Evolutionary conservation across 2,113 vertebrate species (phyloP).

Genomic region (Planiliza haematocheilus): DNA sequence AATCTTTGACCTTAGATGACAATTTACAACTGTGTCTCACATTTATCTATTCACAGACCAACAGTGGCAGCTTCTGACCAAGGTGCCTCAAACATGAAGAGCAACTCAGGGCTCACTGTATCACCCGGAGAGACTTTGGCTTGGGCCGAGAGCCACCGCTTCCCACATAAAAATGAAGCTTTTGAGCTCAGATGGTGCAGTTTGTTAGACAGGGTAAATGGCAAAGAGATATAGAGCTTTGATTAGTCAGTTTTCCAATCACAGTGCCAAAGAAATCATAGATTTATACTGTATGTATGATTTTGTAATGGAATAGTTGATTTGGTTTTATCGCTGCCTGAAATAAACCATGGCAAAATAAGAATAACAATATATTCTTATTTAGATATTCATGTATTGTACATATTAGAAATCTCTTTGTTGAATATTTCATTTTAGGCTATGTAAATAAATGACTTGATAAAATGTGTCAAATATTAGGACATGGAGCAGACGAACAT

Average conservation of each 20-base stretch:
- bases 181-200: neutral
- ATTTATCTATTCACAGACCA: neutral
- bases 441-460: neutral
- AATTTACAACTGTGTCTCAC: neutral
- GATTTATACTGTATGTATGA: neutral
- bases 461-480: neutral
- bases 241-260: slow-evolving; percentile 13
- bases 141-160: neutral
- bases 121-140: neutral
- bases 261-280: neutral
- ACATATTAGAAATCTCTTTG: neutral
- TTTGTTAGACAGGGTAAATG: neutral
- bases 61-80: neutral
- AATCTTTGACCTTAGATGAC: neutral
- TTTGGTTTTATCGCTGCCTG: too few relatives aligned
- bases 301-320: too few relatives aligned
- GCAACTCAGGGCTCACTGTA: neutral
- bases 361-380: too few relatives aligned
- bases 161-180: neutral
- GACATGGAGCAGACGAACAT: too few relatives aligned
- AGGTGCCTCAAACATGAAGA: neutral
- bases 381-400: neutral
- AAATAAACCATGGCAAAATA: too few relatives aligned
- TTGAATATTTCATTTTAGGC: neutral
- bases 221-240: neutral